phyloP scores from a whole-genome alignment of 2,888 invertebrate species.

The Coecobrya sp. region DNA sequence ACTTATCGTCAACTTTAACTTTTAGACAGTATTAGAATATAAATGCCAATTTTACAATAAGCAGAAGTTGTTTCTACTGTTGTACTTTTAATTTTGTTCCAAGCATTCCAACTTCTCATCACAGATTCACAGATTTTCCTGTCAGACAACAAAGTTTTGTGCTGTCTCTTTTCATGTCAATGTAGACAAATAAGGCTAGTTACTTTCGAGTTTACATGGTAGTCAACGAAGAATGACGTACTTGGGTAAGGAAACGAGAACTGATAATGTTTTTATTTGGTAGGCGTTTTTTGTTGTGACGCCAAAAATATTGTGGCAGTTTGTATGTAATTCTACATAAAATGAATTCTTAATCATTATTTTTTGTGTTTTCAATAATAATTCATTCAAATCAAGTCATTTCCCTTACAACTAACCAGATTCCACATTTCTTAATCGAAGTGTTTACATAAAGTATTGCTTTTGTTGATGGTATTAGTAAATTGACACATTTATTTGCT shows the following conservation, averaged over 20 bases:
- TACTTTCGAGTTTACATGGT: neutral
- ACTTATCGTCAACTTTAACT: neutral
- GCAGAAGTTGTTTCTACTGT: neutral
- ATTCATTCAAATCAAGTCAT: too few species aligned
- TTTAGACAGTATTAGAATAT: slow-evolving; percentile 47
- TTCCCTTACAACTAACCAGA: too few species aligned
- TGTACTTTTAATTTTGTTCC: neutral
- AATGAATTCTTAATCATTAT: too few species aligned
- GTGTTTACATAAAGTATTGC: too few species aligned
- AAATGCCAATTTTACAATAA: neutral
- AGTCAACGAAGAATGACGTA: neutral
- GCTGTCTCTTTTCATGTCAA: slow-evolving; percentile 15
- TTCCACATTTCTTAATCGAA: too few species aligned
- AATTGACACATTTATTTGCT: too few species aligned
- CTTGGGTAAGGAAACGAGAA: neutral
- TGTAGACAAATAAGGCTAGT: slow-evolving; percentile 7
- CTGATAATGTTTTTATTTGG: neutral
- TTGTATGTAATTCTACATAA: neutral
- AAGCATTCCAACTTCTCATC: slow-evolving; percentile 26
- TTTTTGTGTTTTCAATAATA: too few species aligned
- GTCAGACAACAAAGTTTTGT: slow-evolving; percentile 17
- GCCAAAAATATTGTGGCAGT: slow-evolving; percentile 23
- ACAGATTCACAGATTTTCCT: too few species aligned
- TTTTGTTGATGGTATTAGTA: too few species aligned
- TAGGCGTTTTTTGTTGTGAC: slow-evolving; percentile 27